Base-by-base conservation (phyloP, 2,113 vertebrate species). In the Megaptera novaeangliae region DNA sequence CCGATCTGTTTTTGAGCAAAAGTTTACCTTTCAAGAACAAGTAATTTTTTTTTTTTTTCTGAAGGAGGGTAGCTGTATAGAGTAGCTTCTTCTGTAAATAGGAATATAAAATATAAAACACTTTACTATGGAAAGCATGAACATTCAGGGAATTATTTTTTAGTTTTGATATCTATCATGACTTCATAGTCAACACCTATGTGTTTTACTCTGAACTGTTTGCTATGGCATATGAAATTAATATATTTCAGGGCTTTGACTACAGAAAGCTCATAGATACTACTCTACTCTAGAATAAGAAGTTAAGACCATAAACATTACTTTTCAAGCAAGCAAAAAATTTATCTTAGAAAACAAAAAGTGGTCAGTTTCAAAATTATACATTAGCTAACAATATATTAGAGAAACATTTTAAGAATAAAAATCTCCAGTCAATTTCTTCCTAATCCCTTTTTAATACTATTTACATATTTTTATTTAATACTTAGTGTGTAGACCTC, bases 1-100 rank as follows among this genome's bases (percentile, higher is more conserved):
- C 88, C 92, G 46, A 52, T 81, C 11, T 78, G 46, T 78, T 41
- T 93, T 86, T 94, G 61, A 96, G n/a, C 10, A 92, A 80, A 95
- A 71, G 14, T 86, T 88, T 95, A 86, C 89, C 83, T 94, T 75
- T 5, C 3, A 91, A 89, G 34, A 71, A 8, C 14, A 85, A 80
- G 18, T 81, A 31, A 8, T 71, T 88, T 68, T 81, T 83, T 94
- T 68, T 82, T 95, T 77, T 89, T 78, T 61, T 39, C 86, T 77
- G 41, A 88, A 49, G 64, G 3, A 75, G 52, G 81, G 14, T 68
- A 41, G 5, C 0, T 46, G 0, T 55, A 5, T 68, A 41, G n/a
- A 68, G 6, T 66, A 94, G 0, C 0, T 61, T 84, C 52, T 91
- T 90, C 10, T 87, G 25, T 44, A 93, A 49, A 92, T 46, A 88